These are phyloP conservation scores for Oreochromis niloticus DNA, from an alignment of 2,113 vertebrate species.

Conservation along the genomic window DNA sequence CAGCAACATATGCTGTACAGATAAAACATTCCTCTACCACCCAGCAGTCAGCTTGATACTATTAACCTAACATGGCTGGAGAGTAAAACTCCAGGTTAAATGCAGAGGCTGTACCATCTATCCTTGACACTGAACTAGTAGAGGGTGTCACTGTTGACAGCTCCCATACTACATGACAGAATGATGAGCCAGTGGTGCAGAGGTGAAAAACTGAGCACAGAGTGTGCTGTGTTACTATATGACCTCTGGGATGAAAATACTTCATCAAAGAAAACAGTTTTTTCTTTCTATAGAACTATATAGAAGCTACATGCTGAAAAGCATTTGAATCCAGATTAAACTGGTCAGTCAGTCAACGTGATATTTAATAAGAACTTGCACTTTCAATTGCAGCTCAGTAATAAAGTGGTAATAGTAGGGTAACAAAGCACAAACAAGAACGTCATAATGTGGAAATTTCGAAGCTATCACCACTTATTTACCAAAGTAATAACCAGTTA, in stretches of 20 bases:
- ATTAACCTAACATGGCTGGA: conserved; percentile 28
- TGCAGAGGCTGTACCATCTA: conserved; percentile 38
- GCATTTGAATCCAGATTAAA: background rate
- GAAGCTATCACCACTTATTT: background rate
- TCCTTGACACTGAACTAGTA: conserved; percentile 44
- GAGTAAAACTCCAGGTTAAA: conserved; percentile 40
- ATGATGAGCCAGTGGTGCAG: conserved; percentile 37
- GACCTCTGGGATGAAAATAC: conserved; percentile 30
- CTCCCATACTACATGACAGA: conserved; percentile 42
- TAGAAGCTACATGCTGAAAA: background rate
- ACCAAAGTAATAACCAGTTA: background rate
- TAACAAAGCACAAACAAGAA: background rate
- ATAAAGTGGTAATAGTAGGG: background rate
- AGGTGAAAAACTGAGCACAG: conserved; percentile 36
- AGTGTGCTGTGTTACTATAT: background rate
- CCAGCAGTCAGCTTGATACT: background rate
- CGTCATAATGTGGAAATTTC: background rate
- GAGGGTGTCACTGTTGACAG: conserved; percentile 53
- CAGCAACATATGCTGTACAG: background rate
- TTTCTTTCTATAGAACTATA: background rate
- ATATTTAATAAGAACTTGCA: background rate
- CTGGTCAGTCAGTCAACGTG: background rate
- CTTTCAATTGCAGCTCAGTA: background rate
- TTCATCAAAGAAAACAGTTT: background rate
- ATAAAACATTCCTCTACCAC: conserved; percentile 34